Evolutionary conservation across 2,888 invertebrate species (phyloP).

Genomic region (Callinectes sapidus): DNA sequence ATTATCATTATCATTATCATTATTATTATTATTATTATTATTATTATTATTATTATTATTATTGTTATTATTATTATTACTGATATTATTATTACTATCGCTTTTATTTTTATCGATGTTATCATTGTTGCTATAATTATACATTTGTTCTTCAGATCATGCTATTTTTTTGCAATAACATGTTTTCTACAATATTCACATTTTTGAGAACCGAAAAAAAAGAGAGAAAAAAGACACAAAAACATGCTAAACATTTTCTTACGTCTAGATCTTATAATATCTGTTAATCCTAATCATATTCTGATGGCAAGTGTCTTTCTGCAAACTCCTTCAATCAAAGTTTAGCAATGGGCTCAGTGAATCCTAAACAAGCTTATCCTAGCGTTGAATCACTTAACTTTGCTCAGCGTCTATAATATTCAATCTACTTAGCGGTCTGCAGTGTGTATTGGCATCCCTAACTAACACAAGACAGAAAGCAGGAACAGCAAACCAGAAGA

Average conservation of each 20-base stretch:
- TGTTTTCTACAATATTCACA: not conserved
- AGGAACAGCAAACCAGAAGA: not conserved
- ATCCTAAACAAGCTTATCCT: not conserved
- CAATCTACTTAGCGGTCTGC: not conserved
- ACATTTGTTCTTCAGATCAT: not conserved
- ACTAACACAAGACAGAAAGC: not conserved
- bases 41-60: not conserved
- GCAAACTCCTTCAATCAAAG: not conserved
- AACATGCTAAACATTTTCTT: not conserved
- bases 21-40: not conserved
- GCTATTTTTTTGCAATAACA: not conserved
- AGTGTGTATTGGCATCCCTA: not conserved
- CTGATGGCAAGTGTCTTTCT: not conserved
- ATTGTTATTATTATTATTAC: not conserved
- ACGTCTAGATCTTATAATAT: not conserved
- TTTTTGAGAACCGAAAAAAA: not conserved
- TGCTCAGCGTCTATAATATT: not conserved
- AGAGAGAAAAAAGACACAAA: not conserved
- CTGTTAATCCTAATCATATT: not conserved
- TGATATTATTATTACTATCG: not conserved
- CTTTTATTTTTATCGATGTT: not conserved
- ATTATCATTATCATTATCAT: no score
- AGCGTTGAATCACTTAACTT: not conserved
- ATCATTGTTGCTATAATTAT: not conserved
- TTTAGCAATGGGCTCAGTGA: not conserved